These are phyloP conservation scores for Paguma larvata DNA, from an alignment of 2,797 vertebrate species.

Conservation along the genomic window DNA sequence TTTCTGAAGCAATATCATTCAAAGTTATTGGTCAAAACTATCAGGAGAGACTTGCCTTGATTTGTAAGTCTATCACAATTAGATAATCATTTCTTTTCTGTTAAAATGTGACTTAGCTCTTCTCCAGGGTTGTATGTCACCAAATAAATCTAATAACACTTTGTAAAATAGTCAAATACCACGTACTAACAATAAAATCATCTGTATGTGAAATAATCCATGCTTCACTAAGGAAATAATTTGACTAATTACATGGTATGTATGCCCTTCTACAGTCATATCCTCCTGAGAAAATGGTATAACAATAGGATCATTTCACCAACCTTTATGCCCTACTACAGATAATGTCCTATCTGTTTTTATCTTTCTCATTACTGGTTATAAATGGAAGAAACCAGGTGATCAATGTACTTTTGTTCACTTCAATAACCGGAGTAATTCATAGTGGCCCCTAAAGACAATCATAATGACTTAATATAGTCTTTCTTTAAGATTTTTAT, in stretches of 20 bases:
- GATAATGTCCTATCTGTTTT: not conserved
- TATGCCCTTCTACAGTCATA: not conserved
- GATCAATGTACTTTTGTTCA: conserved; percentile 31
- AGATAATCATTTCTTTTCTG: not conserved
- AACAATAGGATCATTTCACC: not conserved
- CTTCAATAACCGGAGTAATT: conserved; percentile 51
- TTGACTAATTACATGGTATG: not conserved
- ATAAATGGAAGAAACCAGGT: conserved; percentile 20
- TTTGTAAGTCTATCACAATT: not conserved
- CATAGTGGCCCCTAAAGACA: conserved; percentile 23
- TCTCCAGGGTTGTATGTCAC: not conserved
- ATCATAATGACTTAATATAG: conserved; percentile 1
- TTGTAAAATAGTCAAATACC: conserved; percentile 17
- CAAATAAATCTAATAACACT: not conserved
- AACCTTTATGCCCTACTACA: not conserved
- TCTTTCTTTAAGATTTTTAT: conserved; percentile 56
- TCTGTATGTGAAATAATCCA: not conserved
- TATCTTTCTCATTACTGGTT: not conserved
- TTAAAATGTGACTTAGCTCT: conserved; percentile 58
- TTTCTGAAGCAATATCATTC: conserved; percentile 54
- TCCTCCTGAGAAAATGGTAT: not conserved
- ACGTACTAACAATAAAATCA: not conserved
- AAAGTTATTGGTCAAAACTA: conserved; percentile 33
- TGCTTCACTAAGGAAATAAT: conserved; percentile 34
- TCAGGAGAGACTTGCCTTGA: not conserved